Conservation (phyloP, 1,140 invertebrate species). For the Drosophila persimilis region DNA sequence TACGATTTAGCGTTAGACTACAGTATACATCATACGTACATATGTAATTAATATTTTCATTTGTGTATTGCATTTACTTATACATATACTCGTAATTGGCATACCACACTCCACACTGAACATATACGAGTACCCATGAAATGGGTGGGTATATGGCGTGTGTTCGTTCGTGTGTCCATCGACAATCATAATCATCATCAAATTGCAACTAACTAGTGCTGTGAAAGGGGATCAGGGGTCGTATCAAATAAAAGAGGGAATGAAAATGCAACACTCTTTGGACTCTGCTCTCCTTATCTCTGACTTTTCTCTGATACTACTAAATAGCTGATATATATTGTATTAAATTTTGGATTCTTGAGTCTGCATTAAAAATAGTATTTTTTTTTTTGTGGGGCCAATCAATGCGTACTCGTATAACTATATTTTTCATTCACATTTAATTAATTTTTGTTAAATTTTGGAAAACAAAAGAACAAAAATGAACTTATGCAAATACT, state of each 20-base stretch:
- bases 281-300: too few species aligned
- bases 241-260: conserved; percentile 13
- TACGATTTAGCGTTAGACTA: conserved; percentile 43
- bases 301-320: background rate
- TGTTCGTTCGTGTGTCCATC: conserved; percentile 17
- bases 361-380: too few species aligned
- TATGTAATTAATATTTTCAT: conserved; percentile 4
- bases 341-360: background rate
- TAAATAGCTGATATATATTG: background rate
- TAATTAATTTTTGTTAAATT: too few species aligned
- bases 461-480: too few species aligned
- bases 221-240: conserved; percentile 14
- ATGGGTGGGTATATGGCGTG: background rate
- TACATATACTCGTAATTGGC: conserved; percentile 33
- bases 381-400: too few species aligned
- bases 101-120: conserved; percentile 28
- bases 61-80: conserved; percentile 47
- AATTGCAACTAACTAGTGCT: conserved; percentile 47
- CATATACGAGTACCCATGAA: conserved; percentile 13
- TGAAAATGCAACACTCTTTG: background rate
- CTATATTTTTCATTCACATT: too few species aligned
- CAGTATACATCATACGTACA: conserved; percentile 41
- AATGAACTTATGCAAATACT: too few species aligned
- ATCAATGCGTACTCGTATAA: too few species aligned
- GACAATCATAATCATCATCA: conserved; percentile 12